Evolutionary conservation across 2,113 vertebrate species (phyloP).

Genomic region (Entosphenus tridentatus): DNA sequence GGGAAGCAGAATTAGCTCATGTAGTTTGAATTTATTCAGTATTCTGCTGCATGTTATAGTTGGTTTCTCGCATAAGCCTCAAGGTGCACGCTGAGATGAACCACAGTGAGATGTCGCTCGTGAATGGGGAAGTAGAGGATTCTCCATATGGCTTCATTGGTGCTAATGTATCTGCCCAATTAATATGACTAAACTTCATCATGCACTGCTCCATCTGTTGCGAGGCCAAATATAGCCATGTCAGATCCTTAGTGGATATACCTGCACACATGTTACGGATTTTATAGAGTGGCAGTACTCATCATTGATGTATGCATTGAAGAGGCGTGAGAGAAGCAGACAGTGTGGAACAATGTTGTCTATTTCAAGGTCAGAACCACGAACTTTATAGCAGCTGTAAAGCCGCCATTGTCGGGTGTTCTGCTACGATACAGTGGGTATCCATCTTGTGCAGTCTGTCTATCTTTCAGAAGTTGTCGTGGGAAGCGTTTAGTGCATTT

Average conservation of each 20-base stretch:
- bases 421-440: conserved; percentile 5
- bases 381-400: neutral
- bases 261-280: neutral
- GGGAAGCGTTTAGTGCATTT: conserved; percentile 2
- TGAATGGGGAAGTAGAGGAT: neutral
- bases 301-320: conserved; percentile 2
- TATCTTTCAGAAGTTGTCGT: conserved; percentile 5
- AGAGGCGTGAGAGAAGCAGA: neutral
- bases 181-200: neutral
- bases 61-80: neutral
- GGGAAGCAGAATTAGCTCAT: neutral
- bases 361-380: conserved; percentile 2
- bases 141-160: neutral
- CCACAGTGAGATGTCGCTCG: neutral
- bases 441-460: conserved; percentile 5
- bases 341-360: conserved; percentile 3
- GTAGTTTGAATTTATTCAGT: too few relatives aligned
- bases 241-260: conserved; percentile 2
- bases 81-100: conserved; percentile 3
- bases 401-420: neutral
- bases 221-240: conserved; percentile 1
- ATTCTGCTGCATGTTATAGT: too few relatives aligned
- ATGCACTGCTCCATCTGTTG: neutral
- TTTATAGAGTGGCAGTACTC: neutral
- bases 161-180: neutral